Evolutionary conservation across 2,797 vertebrate species (phyloP), one percentile per base, ranked within the genome.

Genomic region (Eupleurogrammus muticus): DNA sequence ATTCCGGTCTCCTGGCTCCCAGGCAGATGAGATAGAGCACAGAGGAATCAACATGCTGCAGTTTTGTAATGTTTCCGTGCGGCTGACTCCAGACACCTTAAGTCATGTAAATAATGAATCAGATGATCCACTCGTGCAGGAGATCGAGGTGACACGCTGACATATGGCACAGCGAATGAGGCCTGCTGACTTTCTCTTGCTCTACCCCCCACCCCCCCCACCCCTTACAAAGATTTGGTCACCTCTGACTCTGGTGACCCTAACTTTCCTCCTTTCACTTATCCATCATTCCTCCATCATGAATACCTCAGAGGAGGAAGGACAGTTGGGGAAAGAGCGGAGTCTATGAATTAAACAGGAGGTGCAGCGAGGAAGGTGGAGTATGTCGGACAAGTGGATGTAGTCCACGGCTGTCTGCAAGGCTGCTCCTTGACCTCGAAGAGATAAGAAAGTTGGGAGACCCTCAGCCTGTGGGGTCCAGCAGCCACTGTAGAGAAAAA

Each of bases 101-200:
- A 89, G 79, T 91, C 83, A 70, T 90, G 85, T 93, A 92, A 93
- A 93, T 93, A 93, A 94, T 93, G 87, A 89, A 93, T 93, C 85
- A 84, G 86, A 84, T 82, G 85, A 84, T 85, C 83, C 87, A 67
- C 57, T 65, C 61, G 38, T 67, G 82, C 68, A 47, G 80, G 74
- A 77, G 80, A 83, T 54, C 19, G 60, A 66, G 67, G 57, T 63
- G 72, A 83, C 83, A 66, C 42, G 46, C 75, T 81, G 66, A 71
- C 80, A 78, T 75, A 68, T 69, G 74, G 75, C 69, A 48, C 23
- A 67, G 82, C 54, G 20, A 67, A 72, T 62, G 38, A 84, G 55
- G 44, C 64, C 9, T 32, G 56, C 50, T 61, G 63, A 76, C 69
- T 78, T 73, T 21, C 67, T 53, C 56, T 55, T 62, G 47, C 44